Evolutionary conservation across 2,888 invertebrate species (phyloP), one percentile per base, ranked within the genome.

Genomic region (Boloria selene): DNA sequence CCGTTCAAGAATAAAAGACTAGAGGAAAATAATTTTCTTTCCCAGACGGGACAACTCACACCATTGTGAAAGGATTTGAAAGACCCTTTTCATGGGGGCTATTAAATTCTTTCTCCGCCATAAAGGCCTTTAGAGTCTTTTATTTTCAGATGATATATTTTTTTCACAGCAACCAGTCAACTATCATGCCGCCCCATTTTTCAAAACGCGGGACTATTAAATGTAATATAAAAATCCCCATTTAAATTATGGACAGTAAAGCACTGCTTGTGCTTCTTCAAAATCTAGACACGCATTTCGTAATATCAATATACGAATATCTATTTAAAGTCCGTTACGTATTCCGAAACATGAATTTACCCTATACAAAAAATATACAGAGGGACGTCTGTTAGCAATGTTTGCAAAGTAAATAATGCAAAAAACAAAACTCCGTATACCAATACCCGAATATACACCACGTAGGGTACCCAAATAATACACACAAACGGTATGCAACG

Each of bases 31-130:
- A 82, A 88, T 88, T 90, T 90, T 87, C 85, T 79, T 80, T 79
- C 75, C 74, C 72, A 80, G 80, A 76, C 81, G 81, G 82, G 84
- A 81, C 84, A 83, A 82, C 81, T 83, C 79, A 74, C 82, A 85
- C 88, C 83, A 87, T 92, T 92, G 88, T 90, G 80, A 80, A 84
- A 82, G 85, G 87, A 87, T 88, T 87, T 86, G 77, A 83, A 85
- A 84, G 79, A 75, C 76, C 78, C 78, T 77, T 77, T 79, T 79
- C 78, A 76, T 74, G 71, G 76, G 75, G 74, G 80, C 80, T 84
- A 84, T 87, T 86, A 84, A 75, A 73, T 77, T 73, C 75, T 72
- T 74, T 74, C 73, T 71, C 64, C 64, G 58, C 54, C 64, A 68
- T 74, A 70, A 74, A 72, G 67, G 71, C 68, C 62, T 71, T 62